These are phyloP conservation scores for Metaphire vulgaris DNA, from an alignment of 1,140 invertebrate genomes.

Conservation along the genomic window DNA sequence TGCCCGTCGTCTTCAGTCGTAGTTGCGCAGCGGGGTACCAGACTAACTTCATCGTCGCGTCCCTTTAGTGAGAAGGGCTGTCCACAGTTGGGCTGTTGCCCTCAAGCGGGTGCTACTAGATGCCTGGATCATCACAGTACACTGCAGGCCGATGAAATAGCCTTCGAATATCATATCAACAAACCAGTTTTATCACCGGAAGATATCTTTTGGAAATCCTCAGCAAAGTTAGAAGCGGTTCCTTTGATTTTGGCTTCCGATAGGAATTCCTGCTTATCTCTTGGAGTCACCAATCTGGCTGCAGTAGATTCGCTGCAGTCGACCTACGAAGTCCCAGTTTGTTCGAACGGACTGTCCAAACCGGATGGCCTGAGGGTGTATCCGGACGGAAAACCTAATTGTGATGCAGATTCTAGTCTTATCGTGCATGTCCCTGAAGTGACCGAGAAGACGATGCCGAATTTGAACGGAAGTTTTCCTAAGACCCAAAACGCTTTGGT, in stretches of 20 bases:
- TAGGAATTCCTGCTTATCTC: not conserved
- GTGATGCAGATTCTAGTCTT: not conserved
- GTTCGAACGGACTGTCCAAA: no score
- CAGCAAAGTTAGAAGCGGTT: not conserved
- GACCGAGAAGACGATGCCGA: not conserved
- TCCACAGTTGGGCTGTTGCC: not conserved
- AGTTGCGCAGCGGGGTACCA: not conserved
- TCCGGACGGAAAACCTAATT: not conserved
- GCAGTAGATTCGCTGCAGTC: no score
- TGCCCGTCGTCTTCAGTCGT: not conserved
- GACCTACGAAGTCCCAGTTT: no score
- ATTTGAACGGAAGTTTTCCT: not conserved
- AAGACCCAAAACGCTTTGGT: not conserved
- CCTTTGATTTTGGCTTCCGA: not conserved
- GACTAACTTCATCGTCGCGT: not conserved
- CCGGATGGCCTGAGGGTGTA: not conserved
- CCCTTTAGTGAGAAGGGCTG: not conserved
- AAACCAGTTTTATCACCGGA: not conserved
- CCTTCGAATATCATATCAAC: not conserved
- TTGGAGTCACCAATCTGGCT: not conserved
- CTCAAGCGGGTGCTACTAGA: no score
- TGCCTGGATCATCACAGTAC: no score
- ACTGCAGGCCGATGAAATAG: not conserved
- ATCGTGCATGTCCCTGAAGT: not conserved
- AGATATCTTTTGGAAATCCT: not conserved